Base-by-base conservation (phyloP, 2,113 vertebrate genomes). In the Ondatra zibethicus region DNA sequence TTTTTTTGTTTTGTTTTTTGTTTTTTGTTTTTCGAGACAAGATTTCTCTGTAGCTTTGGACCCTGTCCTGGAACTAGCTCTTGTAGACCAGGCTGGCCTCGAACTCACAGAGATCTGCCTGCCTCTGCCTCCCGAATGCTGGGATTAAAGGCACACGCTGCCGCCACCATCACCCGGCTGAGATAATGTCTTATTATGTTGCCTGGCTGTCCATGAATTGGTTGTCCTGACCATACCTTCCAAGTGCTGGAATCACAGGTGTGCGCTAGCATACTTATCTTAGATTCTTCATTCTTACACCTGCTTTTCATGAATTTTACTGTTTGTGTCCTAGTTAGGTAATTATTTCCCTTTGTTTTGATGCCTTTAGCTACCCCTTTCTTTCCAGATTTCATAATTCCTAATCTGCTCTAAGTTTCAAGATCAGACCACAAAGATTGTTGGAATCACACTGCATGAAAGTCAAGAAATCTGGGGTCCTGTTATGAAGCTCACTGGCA, bases 341-440 rank as follows among this genome's bases (percentile, higher is more conserved):
- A 61, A 31, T 95, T 63, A 42, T 68, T 89, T 87, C 84, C 89
- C 42, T 93, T 96, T 91, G 36, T 27, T 95, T 91, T 96, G 42
- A 45, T 92, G 25, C 52, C 19, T 75, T 86, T 91, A 95, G 47
- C 45, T 58, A 25, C 25, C 42, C 23, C 17, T 96, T 91, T 95
- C n/a, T 27, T 58, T 95, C 93, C 61, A 73, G 39, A 68, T 76
- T 93, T 97, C 55, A 21, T 92, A 78, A 90, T 94, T 63, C 16
- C 7, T 93, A 77, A 19, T 77, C 55, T 91, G 7, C 70, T 89
- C 1, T 93, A 65, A 84, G 14, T 70, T 88, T 96, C 66, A 86
- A 96, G 13, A 50, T 19, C 89, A 93, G 68, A 68, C 31, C 68
- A 70, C 72, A 94, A 88, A 90, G 65, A 81, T 58, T 72, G 9